Evolutionary conservation across 2,888 invertebrate genomes (phyloP).

Genomic region (Pecten maximus): DNA sequence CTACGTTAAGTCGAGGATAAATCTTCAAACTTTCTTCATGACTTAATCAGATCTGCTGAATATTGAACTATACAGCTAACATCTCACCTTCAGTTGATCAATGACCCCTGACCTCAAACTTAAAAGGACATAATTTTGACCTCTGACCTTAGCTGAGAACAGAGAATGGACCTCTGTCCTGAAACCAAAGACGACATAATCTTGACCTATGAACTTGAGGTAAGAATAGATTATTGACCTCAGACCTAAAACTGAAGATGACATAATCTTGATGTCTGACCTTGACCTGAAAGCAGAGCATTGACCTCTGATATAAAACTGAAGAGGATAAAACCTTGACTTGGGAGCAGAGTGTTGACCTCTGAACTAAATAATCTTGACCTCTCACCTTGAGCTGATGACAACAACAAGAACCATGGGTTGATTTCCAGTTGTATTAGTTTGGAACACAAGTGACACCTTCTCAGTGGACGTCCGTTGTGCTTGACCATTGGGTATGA

Average conservation of each 20-base stretch:
- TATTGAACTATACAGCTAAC: too few species aligned
- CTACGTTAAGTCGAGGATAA: too few species aligned
- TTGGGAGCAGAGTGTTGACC: not conserved
- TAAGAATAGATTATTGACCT: not conserved
- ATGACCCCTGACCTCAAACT: not conserved
- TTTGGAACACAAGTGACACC: constrained; percentile 69
- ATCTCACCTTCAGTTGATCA: too few species aligned
- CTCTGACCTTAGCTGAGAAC: too few species aligned
- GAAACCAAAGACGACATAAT: not conserved
- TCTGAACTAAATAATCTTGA: not conserved
- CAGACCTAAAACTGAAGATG: not conserved
- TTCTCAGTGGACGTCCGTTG: constrained; percentile 65
- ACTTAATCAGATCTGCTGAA: too few species aligned
- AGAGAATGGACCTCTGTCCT: not conserved
- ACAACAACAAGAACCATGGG: constrained; percentile 68
- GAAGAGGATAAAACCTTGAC: not conserved
- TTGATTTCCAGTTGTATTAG: constrained; percentile 46
- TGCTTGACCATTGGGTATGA: constrained; percentile 61
- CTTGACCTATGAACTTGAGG: not conserved
- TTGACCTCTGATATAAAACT: not conserved
- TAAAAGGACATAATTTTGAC: not conserved
- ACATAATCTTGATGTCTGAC: not conserved
- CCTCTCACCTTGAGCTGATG: constrained; percentile 63
- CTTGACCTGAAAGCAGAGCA: not conserved
- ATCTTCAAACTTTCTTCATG: too few species aligned